Base-by-base conservation (phyloP, 2,888 invertebrate genomes). In the Helleia helle region DNA sequence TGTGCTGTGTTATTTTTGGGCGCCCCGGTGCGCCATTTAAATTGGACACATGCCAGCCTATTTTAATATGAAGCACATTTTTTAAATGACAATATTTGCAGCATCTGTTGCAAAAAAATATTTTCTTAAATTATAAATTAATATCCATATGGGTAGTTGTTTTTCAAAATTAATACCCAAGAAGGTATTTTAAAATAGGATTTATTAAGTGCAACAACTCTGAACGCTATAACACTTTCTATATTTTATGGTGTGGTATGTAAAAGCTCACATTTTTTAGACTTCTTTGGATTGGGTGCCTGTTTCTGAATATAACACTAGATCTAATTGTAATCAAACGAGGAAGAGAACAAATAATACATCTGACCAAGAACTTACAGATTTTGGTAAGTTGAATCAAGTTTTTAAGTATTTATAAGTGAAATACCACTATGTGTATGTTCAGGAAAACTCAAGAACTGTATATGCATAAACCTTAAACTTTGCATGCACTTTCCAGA, bases 241-340 rank as follows among this genome's bases (percentile, higher is more conserved):
- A 17, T 34, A 27, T 36, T 42, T 41, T 29, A 29, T 45, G 38
- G 31, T 44, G 17, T 44, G 27, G 31, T 42, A 47, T 44, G 43
- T 47, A 46, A 46, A 40, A 42, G 29, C 48, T 18, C 36, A 36
- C 38, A 44, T 50, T 49, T 80, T 83, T 62, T 70, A 86, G 86
- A 80, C 83, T 44, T 80, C 85, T 49, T 64, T 86, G 58, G 86
- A 86, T 64, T 86, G 85, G 86, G 80, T 86, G 47, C 85, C 86
- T 39, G 85, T 85, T 34, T 83, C 86, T 27, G 86, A 86, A 63
- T 84, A 84, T 55, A 85, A 85, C 53, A 62, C 72, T 48, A 72
- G 85, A 59, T 57, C 71, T 38, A 81, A 80, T 60, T 77, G 81
- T 60, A 81, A 74, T 55, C 80, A 83, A 52, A 67, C 80, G 49